Conservation (phyloP, 2,888 invertebrate genomes). For the Cephonodes hylas region DNA sequence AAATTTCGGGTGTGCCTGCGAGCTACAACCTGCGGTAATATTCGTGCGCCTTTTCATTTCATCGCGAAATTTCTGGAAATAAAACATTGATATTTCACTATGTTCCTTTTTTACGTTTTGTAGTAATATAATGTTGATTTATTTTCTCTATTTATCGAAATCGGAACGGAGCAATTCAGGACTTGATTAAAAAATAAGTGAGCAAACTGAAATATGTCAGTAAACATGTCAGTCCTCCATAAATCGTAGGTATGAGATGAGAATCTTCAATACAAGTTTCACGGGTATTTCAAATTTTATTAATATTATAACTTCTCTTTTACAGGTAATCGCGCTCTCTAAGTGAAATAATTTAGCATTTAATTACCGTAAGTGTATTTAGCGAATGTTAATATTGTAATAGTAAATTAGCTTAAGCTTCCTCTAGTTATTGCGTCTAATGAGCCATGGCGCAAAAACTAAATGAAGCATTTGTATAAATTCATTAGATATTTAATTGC, state of each 20-base stretch:
- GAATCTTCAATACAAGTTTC: too few relatives aligned
- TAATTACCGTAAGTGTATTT: slow-evolving; percentile 11
- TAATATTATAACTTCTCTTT: slow-evolving; percentile 24
- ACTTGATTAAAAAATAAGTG: too few relatives aligned
- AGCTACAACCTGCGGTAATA: neutral
- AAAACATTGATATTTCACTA: too few relatives aligned
- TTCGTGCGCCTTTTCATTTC: neutral
- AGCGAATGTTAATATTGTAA: slow-evolving; percentile 17
- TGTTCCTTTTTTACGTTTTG: too few relatives aligned
- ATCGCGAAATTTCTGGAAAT: neutral
- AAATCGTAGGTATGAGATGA: too few relatives aligned
- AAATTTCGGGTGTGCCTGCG: neutral
- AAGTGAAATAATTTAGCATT: slow-evolving; percentile 26
- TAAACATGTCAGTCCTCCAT: too few relatives aligned
- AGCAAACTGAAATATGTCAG: too few relatives aligned
- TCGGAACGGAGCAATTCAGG: too few relatives aligned
- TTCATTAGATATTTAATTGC: too few relatives aligned
- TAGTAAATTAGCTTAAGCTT: slow-evolving; percentile 16
- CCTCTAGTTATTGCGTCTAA: slow-evolving; percentile 62
- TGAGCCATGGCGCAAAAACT: slow-evolving; percentile 72
- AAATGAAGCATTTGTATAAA: slow-evolving; percentile 29
- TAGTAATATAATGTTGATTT: too few relatives aligned
- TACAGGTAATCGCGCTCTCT: slow-evolving; percentile 49
- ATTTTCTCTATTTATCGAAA: too few relatives aligned
- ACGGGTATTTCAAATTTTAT: neutral